Percentiles rank a stretch among this genome's conserved stretches.
Conservation (phyloP, 2,113 vertebrate species). For the Colinus virginianus region DNA sequence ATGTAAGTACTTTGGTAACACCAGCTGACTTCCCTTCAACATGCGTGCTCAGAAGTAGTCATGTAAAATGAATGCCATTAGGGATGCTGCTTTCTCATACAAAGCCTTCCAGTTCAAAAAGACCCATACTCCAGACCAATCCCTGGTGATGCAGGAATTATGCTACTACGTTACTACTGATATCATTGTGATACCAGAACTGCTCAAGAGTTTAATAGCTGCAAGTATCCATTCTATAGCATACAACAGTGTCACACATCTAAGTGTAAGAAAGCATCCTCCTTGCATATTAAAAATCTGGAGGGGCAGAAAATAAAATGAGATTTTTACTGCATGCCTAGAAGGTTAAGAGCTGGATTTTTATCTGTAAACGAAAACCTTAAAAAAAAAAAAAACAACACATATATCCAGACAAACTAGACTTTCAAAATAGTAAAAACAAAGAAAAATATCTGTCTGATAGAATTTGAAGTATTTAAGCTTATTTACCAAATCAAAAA, state of each 20-base stretch:
- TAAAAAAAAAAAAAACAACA: background rate
- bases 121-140: background rate
- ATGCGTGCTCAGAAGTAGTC: background rate
- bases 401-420: background rate
- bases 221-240: conserved; percentile 19
- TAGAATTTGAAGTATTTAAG: background rate
- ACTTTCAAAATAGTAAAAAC: background rate
- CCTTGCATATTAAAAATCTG: background rate
- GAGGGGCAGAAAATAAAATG: background rate
- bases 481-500: background rate
- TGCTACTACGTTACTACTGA: conserved; percentile 44
- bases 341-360: background rate
- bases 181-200: conserved; percentile 30
- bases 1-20: background rate
- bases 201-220: conserved; percentile 50
- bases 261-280: background rate
- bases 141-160: background rate
- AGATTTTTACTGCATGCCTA: background rate
- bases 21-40: background rate
- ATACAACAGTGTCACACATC: background rate
- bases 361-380: background rate
- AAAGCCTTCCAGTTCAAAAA: background rate
- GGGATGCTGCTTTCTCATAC: background rate
- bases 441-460: background rate
- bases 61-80: background rate